Evolutionary conservation across 2,797 vertebrate genomes (phyloP), one percentile per base, ranked within the genome.

Genomic region (Falco cherrug): DNA sequence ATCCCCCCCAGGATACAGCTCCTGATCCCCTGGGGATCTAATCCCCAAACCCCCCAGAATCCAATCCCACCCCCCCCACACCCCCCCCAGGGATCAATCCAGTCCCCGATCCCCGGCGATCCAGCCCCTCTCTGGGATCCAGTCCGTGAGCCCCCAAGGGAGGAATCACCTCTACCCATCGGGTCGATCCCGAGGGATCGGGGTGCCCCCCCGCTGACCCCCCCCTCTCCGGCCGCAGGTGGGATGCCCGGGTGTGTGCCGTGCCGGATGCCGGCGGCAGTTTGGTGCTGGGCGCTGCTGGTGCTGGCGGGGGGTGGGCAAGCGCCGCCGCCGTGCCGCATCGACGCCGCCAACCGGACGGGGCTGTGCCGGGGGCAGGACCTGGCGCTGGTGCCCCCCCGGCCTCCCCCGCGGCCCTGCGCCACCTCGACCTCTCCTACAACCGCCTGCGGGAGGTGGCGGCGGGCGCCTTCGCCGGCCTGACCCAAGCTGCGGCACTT

Each of bases 381-480:
- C 25, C 97, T 99, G 16, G 33, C 54, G 6, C 31, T 11, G 7
- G 97, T 99, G n/a, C 99, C 98, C 8, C 8, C 87, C 65, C 37
- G 81, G 94, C 1, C 94, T 99, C 51, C 98, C 98, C 98, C 9
- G 5, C 67, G 26, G 95, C 94, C 5, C 80, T 99, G 26, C 95
- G 95, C 35, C 15, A 70, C 4, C 87, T 99, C 13, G 98, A 99
- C 87, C 98, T 99, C 53, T 99, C 99, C 45, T 98, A 97, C 94
- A 99, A 99, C 91, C 96, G 82, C 69, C 97, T 99, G 13, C 84
- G 53, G 43, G 87, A 95, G 24, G 89, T 99, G 80, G 16, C 19
- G 5, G 77, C 81, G 0, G 26, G 75, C 0, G 98, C 98, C 81
- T 98, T 99, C 20, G 57, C 75, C 14, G 64, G 43, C 33, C 89